Percentiles rank a stretch among this genome's conserved stretches.
Conservation (phyloP, 2,888 invertebrate species). For the Lepidonotus clava region DNA sequence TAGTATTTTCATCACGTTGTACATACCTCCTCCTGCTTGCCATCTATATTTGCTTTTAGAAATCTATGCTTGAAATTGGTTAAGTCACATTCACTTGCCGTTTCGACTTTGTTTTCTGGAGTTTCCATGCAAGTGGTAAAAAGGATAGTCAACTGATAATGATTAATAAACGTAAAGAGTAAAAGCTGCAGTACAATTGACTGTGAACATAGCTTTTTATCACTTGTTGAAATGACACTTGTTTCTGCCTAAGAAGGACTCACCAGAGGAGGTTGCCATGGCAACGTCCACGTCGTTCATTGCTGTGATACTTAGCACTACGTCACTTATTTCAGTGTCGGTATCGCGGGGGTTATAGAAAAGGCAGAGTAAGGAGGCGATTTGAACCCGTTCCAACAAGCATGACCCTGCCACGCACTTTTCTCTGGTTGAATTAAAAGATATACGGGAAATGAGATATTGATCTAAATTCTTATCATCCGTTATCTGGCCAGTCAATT, state of each 20-base stretch:
- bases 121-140: background rate
- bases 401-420: background rate
- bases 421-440: background rate
- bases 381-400: slow-evolving; percentile 2
- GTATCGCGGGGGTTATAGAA: slow-evolving; percentile 47
- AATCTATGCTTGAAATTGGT: background rate
- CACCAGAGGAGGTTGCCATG: slow-evolving; percentile 10
- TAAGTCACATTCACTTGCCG: slow-evolving; percentile 10
- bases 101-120: slow-evolving; percentile 6
- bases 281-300: background rate
- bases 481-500: too few species aligned
- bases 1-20: too few species aligned
- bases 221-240: background rate
- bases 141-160: too few species aligned
- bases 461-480: too few species aligned
- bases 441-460: too few species aligned
- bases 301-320: slow-evolving; percentile 17
- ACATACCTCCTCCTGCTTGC: background rate
- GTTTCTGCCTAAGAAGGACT: background rate
- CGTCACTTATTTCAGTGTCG: slow-evolving; percentile 49
- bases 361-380: slow-evolving; percentile 49
- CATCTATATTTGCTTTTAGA: slow-evolving; percentile 19
- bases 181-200: background rate
- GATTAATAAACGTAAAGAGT: too few species aligned
- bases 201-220: background rate